Conservation (phyloP, 2,113 vertebrate species). For the Ahaetulla prasina region DNA sequence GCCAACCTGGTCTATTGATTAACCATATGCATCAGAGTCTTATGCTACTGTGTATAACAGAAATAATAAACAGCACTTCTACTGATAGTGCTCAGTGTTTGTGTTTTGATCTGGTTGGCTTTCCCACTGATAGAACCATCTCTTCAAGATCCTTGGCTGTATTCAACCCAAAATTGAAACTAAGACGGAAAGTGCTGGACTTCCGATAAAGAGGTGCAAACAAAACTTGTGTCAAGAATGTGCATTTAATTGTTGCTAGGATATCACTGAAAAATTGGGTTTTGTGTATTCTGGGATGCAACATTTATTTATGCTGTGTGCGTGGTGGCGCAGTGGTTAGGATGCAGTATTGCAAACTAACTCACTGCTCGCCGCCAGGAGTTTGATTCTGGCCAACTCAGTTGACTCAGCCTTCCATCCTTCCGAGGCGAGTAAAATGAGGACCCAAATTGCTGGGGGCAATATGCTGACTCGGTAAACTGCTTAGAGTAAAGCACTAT, state of each 20-base stretch:
- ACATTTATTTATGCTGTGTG: neutral
- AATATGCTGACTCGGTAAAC: too few species aligned
- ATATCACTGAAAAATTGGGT: slow-evolving; percentile 25
- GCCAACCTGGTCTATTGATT: neutral
- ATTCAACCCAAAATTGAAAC: slow-evolving; percentile 41
- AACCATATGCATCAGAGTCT: neutral
- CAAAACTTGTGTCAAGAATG: neutral
- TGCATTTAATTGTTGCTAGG: slow-evolving; percentile 18
- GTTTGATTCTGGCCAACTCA: too few species aligned
- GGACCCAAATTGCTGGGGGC: too few species aligned
- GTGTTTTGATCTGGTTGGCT: slow-evolving; percentile 45
- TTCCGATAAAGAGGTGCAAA: slow-evolving; percentile 46
- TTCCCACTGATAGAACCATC: slow-evolving; percentile 39
- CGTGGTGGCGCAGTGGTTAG: too few species aligned
- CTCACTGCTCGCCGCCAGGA: too few species aligned
- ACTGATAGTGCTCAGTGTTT: slow-evolving; percentile 32
- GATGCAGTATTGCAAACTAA: too few species aligned
- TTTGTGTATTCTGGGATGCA: slow-evolving; percentile 38
- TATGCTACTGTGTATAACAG: slow-evolving; percentile 2
- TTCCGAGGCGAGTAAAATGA: too few species aligned
- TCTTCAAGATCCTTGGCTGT: slow-evolving; percentile 40
- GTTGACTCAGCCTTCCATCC: too few species aligned
- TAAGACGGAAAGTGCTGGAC: slow-evolving; percentile 52
- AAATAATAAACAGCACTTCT: neutral
- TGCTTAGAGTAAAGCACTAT: too few species aligned